Base-by-base conservation (phyloP, 2,888 invertebrate species). In the Catocala sponsa region DNA sequence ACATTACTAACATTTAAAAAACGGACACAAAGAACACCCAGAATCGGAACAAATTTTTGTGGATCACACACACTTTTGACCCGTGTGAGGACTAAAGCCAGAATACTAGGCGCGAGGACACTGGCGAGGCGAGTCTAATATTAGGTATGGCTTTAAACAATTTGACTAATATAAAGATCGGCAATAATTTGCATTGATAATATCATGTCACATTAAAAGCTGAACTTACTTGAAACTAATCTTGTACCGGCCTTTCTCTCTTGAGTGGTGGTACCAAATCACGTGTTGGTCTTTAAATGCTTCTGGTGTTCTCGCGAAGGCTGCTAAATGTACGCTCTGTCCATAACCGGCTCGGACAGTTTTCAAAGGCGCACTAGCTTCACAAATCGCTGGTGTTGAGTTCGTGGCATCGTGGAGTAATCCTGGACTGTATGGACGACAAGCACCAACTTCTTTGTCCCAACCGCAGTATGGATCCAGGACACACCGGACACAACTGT, bases 391-490 rank as follows among this genome's bases (percentile, higher is more conserved):
- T 4, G 95, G 94, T 0, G 95, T 95, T 6, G 95, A 95, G 80
- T 95, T 95, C 13, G 95, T 95, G 0, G 96, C 95, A 74, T 96
- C 96, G 82, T 96, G 96, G 13, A 96, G 90, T 7, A 96, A 83
- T 1, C 92, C 95, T 6, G 95, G 95, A n/a, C 91, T 89, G 83
- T 95, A 95, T 0, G 95, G 94, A 55, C 95, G 94, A 81, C 96
- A 96, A 10, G 92, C 90, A 0, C 94, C 95, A 0, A 94, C 91
- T 78, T 96, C 95, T 76, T 95, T 95, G 80, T 96, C 96, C 96
- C 96, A 96, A n/a, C 96, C 96, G 78, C 96, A 96, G 81, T 96
- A 96, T 0, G 96, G 96, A 80, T 96, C 96, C 60, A 95, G 87
- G 11, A 96, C 95, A 83, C 96, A 96, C 5, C 95, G 94, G 6